These are phyloP conservation scores for Antechinus flavipes DNA, from an alignment of 2,113 vertebrate genomes.

Conservation along the genomic window DNA sequence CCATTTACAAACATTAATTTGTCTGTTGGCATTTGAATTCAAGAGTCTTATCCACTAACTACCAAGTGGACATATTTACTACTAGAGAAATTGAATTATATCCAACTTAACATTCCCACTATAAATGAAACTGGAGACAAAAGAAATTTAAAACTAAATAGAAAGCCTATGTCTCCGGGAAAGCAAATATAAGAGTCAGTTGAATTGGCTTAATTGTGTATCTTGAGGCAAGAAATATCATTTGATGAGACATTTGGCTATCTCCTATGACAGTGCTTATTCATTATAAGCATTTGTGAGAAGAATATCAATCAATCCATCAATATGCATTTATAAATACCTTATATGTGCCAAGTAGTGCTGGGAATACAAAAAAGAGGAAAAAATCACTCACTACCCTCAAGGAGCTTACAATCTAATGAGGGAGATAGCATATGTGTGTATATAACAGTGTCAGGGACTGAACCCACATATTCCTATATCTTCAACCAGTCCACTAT, in stretches of 20 bases:
- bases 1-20: background rate
- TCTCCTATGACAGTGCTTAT: background rate
- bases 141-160: background rate
- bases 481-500: background rate
- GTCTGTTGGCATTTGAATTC: background rate
- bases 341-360: background rate
- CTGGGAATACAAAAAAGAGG: background rate
- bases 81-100: background rate
- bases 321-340: background rate
- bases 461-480: background rate
- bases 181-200: background rate
- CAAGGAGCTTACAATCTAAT: background rate
- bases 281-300: background rate
- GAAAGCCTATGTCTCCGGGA: background rate
- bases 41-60: background rate
- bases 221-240: background rate
- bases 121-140: background rate
- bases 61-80: background rate
- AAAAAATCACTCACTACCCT: background rate
- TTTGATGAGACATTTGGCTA: background rate
- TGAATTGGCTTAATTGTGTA: background rate
- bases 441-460: background rate
- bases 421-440: no score
- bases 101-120: background rate
- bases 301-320: background rate